Evolutionary conservation across 1,140 invertebrate species (phyloP), one percentile per base, ranked within the genome.

Genomic region (Drosophila athabasca): DNA sequence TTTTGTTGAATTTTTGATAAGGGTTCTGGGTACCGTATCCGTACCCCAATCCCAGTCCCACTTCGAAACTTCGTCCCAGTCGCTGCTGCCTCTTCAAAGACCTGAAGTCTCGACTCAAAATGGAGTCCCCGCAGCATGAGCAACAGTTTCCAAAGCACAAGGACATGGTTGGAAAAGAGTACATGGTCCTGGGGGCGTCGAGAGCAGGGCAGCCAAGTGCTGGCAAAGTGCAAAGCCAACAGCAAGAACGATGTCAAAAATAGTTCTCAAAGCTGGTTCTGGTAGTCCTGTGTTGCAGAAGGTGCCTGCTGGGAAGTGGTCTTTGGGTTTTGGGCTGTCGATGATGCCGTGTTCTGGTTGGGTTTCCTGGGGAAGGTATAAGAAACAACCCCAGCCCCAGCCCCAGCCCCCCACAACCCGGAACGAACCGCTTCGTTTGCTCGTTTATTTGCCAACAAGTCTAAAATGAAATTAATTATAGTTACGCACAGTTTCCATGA

Each of bases 401-500:
- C 31, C 8, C 8, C 31, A 3, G 6, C 24, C 24, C 0, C 4
- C 7, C 58, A 50, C 60, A 65, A 52, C 59, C 67, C 79, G 66
- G 66, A 79, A 62, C 45, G 71, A 68, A 82, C 82, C 83, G 60
- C 82, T 87, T 87, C 82, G 82, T 85, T 85, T 85, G 82, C 82
- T 88, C 82, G 83, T 82, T 87, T 87, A 87, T 88, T 87, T 87
- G 82, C 82, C 82, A 87, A 87, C 83, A 85, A 79, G 82, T 87
- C 82, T 88, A 87, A 87, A 87, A 87, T 87, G 82, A 87, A 88
- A 87, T 87, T 87, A 87, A 87, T 87, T 82, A 87, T 87, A 87
- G 82, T 88, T 87, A 79, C 69, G 82, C 78, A 82, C 83, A 85
- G 82, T 75, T 87, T 80, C 68, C 62, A 61, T 64, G 74, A 55